A percentile compares a stretch with the other conserved stretches of the same genome.
phyloP scores from a whole-genome alignment of 2,113 vertebrate genomes.

The Corapipo altera region DNA sequence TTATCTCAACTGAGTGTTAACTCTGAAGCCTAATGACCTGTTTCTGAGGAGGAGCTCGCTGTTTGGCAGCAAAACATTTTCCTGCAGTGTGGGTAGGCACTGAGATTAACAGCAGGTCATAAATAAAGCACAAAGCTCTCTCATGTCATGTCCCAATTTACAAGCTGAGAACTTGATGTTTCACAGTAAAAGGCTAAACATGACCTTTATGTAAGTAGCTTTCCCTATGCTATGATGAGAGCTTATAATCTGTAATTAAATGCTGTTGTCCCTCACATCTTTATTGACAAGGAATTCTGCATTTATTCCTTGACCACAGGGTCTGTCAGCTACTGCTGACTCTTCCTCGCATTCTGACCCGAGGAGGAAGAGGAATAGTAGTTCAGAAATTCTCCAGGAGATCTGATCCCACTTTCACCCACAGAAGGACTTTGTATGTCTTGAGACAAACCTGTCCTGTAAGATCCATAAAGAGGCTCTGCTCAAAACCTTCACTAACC shows the following conservation, averaged over 20 bases:
- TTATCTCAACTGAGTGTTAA: background rate
- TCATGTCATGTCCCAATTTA: background rate
- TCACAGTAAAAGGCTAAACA: background rate
- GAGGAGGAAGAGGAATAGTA: background rate
- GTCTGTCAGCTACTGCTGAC: background rate
- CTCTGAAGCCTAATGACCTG: background rate
- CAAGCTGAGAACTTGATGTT: background rate
- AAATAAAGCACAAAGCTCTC: background rate
- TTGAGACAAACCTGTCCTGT: background rate
- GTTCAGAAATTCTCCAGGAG: background rate
- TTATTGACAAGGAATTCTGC: background rate
- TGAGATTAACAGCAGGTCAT: background rate
- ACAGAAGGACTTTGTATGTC: background rate
- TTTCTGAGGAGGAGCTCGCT: background rate
- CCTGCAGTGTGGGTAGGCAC: background rate
- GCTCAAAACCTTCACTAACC: background rate
- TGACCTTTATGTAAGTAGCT: background rate
- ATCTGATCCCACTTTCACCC: background rate
- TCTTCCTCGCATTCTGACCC: background rate
- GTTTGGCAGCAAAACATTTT: background rate
- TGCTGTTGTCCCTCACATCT: rapidly evolving
- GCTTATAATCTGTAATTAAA: background rate
- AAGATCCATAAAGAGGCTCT: background rate
- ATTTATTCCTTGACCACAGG: background rate
- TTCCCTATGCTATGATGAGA: background rate